Evolutionary conservation across 2,888 invertebrate species (phyloP), one percentile per base, ranked within the genome.

Genomic region (Drosophila peninsularis): DNA sequence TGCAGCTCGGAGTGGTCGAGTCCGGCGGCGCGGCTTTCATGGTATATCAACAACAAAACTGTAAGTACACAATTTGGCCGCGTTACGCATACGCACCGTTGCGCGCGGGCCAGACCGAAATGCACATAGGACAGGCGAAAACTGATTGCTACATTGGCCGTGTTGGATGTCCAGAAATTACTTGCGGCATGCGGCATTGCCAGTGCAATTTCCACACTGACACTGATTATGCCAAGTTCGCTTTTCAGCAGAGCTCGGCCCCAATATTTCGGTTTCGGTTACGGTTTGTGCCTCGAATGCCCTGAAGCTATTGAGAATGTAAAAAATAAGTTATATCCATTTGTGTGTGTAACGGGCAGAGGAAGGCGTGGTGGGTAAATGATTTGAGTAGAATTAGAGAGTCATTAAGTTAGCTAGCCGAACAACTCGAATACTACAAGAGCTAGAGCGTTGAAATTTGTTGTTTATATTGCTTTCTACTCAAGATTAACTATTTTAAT

Each of bases 41-140:
- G 93, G 93, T 92, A 90, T 71, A 92, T 92, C 77, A 92, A 93
- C 89, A 91, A 91, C 79, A 91, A 91, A 90, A 92, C 91, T 86
- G 92, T 92, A 91, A 80, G 91, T 90, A 75, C 19, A 73, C 30
- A 45, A 63, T 68, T 61, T 27, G 21, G 19, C 27, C 19, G 39
- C 61, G 64, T 65, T 62, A 44, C 24, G n/a, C 65, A 80, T 64
- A 72, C 62, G 63, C 69, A 63, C 36, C 36, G 42, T 55, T 56
- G 65, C 19, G 24, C 41, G 42, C 4, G 17, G 24, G 32, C 36
- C 30, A 36, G 21, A 5, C 17, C 47, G 34, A 53, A 58, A 34
- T 50, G 19, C 57, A 42, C 75, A 66, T 72, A 53, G 60, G 58
- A 63, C 50, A 58, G 56, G 11, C 19, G 47, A 24, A 30, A 67